A percentile compares a stretch with the other conserved stretches of the same genome.
phyloP scores from a whole-genome alignment of 1,140 invertebrate genomes.

The Lepidostoma basale region DNA sequence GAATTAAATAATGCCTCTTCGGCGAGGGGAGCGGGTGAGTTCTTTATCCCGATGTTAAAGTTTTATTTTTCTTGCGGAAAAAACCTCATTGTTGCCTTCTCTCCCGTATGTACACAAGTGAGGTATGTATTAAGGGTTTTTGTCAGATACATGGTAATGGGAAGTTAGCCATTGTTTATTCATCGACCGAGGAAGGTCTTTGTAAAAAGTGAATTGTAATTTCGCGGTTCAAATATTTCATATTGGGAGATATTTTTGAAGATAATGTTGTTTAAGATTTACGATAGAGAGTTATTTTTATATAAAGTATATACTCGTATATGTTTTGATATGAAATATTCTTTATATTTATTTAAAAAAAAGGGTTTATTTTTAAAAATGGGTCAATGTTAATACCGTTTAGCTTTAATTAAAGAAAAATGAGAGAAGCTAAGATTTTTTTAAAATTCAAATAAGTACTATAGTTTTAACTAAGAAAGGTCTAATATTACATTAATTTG shows the following conservation, averaged over 20 bases:
- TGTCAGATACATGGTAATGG: constrained; percentile 43
- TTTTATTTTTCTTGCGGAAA: constrained; percentile 44
- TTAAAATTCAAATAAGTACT: too few species aligned
- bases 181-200: constrained; percentile 29
- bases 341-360: neutral
- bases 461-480: too few species aligned
- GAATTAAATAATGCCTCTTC: constrained; percentile 44
- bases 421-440: too few species aligned
- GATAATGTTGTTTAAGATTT: too few species aligned
- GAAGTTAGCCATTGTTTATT: constrained; percentile 44
- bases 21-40: constrained; percentile 22
- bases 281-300: too few species aligned
- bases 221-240: constrained; percentile 14
- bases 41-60: constrained; percentile 44
- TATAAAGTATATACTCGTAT: too few species aligned
- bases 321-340: too few species aligned
- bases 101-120: neutral
- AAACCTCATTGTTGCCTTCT: constrained; percentile 30
- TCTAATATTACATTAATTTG: too few species aligned
- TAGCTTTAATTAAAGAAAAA: neutral
- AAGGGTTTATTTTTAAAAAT: neutral
- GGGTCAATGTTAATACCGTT: neutral
- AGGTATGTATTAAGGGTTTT: constrained; percentile 11
- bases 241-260: too few species aligned
- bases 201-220: constrained; percentile 37